A percentile compares a stretch with the other conserved stretches of the same genome.
These are phyloP conservation scores for Megaceryle maxima DNA, from an alignment of 2,113 vertebrate species.

Conservation along the genomic window DNA sequence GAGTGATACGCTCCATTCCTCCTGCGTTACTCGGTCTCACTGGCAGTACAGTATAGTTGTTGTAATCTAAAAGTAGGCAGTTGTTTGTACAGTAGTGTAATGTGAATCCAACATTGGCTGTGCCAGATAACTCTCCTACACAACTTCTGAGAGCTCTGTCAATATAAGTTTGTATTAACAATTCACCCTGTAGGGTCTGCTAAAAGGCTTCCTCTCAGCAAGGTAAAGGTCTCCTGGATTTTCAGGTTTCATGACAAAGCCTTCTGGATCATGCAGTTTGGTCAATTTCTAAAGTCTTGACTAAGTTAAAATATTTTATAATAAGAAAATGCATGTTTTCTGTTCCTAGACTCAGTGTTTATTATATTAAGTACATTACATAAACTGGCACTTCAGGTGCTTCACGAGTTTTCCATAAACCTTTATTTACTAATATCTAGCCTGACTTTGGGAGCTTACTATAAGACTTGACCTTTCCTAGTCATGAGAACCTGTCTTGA, in stretches of 20 bases:
- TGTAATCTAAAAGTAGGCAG: constrained; percentile 50
- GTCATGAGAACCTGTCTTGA: constrained; percentile 19
- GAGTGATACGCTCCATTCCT: constrained; percentile 25
- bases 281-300: constrained; percentile 37
- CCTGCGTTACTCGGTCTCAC: not conserved
- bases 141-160: not conserved
- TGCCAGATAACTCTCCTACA: constrained; percentile 55
- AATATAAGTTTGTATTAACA: constrained; percentile 15
- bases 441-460: constrained; percentile 23
- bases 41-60: not conserved
- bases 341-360: constrained; percentile 37
- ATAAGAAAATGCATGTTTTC: constrained; percentile 46
- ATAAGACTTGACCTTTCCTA: constrained; percentile 30
- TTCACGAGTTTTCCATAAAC: constrained; percentile 66
- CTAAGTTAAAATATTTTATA: constrained; percentile 35
- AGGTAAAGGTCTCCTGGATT: constrained; percentile 37
- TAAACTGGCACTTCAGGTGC: constrained; percentile 43
- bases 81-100: constrained; percentile 50
- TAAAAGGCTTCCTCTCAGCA: constrained; percentile 2
- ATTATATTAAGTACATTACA: constrained; percentile 53
- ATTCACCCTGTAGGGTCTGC: constrained; percentile 1
- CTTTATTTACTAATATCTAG: constrained; percentile 53
- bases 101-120: not conserved
- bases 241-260: constrained; percentile 22
- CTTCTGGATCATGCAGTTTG: not conserved